Conservation (phyloP, 1,140 invertebrate genomes). For the Formica exsecta region DNA sequence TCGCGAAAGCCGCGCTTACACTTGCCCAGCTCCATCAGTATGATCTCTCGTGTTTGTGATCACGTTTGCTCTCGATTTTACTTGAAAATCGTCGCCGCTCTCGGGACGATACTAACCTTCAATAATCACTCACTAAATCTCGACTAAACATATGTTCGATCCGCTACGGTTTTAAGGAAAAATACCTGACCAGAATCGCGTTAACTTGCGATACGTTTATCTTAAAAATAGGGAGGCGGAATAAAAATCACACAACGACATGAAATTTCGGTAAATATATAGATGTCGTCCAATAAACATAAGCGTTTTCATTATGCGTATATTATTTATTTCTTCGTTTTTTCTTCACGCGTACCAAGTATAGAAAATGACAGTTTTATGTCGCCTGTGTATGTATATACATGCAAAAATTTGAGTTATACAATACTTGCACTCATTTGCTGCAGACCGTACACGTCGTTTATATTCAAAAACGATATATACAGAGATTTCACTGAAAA, state of each 20-base stretch:
- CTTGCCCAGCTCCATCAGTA: slow-evolving; percentile 46
- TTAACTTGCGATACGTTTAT: not conserved
- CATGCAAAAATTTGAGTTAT: slow-evolving; percentile 1
- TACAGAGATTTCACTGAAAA: not conserved
- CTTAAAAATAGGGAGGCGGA: not conserved
- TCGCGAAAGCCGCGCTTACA: not conserved
- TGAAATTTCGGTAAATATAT: not conserved
- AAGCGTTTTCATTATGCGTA: not conserved
- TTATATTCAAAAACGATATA: not conserved
- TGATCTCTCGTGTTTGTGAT: slow-evolving; percentile 74
- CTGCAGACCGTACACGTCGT: not conserved
- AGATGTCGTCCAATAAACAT: not conserved
- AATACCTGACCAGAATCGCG: not conserved
- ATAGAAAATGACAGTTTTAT: slow-evolving; percentile 40
- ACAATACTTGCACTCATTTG: not conserved
- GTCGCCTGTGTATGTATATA: not conserved
- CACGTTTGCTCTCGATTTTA: slow-evolving; percentile 32
- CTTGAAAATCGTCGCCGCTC: slow-evolving; percentile 13
- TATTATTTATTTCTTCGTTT: slow-evolving; percentile 58
- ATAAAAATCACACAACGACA: not conserved
- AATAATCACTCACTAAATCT: slow-evolving; percentile 13
- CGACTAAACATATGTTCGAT: slow-evolving; percentile 17
- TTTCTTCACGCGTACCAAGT: slow-evolving; percentile 48
- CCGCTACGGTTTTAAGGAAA: not conserved
- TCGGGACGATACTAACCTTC: not conserved